A percentile compares a stretch with the other conserved stretches of the same genome.
Conservation (phyloP, 2,113 vertebrate species). For the Phylloscopus whistleri region DNA sequence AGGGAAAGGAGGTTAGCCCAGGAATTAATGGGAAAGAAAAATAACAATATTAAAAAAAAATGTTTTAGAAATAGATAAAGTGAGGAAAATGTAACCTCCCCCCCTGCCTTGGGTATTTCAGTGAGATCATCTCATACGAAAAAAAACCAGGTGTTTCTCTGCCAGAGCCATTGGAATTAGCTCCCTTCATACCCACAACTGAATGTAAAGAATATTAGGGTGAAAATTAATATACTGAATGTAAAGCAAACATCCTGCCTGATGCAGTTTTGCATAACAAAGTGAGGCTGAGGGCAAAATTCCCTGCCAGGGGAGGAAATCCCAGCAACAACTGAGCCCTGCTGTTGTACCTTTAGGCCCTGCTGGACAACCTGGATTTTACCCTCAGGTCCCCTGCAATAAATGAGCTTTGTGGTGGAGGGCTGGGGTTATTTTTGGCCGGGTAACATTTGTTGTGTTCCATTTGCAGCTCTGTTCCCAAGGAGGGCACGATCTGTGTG, state of each 20-base stretch:
- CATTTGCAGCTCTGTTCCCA: constrained; percentile 2
- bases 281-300: background rate
- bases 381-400: background rate
- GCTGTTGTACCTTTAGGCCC: background rate
- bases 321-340: background rate
- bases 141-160: background rate
- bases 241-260: background rate
- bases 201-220: background rate
- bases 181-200: background rate
- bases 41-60: too few relatives aligned
- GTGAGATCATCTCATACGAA: background rate
- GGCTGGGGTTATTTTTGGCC: constrained; percentile 49
- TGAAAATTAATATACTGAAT: background rate
- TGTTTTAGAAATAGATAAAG: too few relatives aligned
- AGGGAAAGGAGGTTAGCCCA: too few relatives aligned
- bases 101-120: background rate
- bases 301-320: background rate
- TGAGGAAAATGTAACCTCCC: background rate
- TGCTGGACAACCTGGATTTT: background rate
- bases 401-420: constrained; percentile 1
- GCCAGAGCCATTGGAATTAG: background rate
- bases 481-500: background rate
- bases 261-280: fast-evolving
- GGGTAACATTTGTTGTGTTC: constrained; percentile 40
- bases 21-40: too few relatives aligned